Evolutionary conservation across 2,888 invertebrate genomes (phyloP), one percentile per base, ranked within the genome.

Genomic region (Drosophila eohydei): DNA sequence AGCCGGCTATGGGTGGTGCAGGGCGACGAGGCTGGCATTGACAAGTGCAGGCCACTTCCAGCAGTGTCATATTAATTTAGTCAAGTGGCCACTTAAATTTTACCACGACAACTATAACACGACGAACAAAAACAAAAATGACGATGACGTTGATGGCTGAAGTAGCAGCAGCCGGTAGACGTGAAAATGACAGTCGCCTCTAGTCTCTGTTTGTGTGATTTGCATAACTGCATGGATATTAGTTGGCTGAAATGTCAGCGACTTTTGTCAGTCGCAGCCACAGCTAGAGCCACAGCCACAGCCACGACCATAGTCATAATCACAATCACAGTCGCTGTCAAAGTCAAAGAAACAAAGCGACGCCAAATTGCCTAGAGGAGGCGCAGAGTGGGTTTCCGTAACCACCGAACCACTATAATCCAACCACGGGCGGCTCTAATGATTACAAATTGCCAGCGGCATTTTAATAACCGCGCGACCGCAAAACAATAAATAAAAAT

Each of bases 81-180:
- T 88, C 85, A 88, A 86, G 85, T 86, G 81, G 85, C 85, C 88
- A 88, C 88, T 86, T 86, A 86, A 86, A 88, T 78, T 84, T 79
- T 83, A 73, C 72, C 84, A 83, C 64, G 72, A 71, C 80, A 74
- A 78, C 83, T 60, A 66, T 57, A 50, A 65, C 46, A 60, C 50
- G 30, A 2, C 30, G 30, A 50, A 6, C 40, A n/a, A 57, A 54
- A 59, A 60, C 46, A 32, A 74, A 52, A 41, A 59, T 50, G 59
- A 62, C 41, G 69, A 44, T 56, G 62, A 57, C 61, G 67, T 55
- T 63, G 71, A 46, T 66, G 67, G 51, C 30, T 40, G 41, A 30
- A 55, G 38, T 30, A 54, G 30, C 32, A 50, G 62, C 43, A 59
- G 59, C 41, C 62, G 67, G 55, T 80, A 78, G 69, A 85, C 74